Conservation (phyloP, 2,888 invertebrate species). For the Cyrtodaria siliqua region DNA sequence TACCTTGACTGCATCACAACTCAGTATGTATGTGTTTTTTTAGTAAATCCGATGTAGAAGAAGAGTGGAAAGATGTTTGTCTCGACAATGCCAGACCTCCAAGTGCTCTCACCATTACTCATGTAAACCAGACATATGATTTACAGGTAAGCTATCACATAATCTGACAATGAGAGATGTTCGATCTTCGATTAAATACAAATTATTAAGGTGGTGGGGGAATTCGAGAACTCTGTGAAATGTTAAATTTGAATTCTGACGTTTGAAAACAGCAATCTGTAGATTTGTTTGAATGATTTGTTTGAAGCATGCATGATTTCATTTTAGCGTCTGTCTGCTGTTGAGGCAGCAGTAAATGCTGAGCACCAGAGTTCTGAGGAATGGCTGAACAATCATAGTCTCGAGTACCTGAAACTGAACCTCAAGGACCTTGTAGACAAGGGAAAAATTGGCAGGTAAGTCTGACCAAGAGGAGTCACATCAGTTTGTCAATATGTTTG, state of each 20-base stretch:
- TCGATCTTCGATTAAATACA: too few relatives aligned
- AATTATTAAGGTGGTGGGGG: too few relatives aligned
- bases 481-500: too few relatives aligned
- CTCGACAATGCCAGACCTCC: constrained; percentile 80
- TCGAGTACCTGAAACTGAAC: constrained; percentile 82
- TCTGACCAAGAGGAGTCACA: too few relatives aligned
- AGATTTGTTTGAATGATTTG: too few relatives aligned
- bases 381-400: constrained; percentile 84
- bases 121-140: constrained; percentile 85
- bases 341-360: constrained; percentile 75
- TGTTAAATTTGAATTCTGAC: too few relatives aligned
- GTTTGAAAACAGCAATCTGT: too few relatives aligned
- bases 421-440: constrained; percentile 85
- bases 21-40: constrained; percentile 5
- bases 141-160: constrained; percentile 70
- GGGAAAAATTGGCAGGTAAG: constrained; percentile 82
- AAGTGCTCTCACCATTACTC: constrained; percentile 84
- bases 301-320: constrained; percentile 7
- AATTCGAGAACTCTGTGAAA: too few relatives aligned
- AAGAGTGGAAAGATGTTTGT: constrained; percentile 71
- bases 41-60: constrained; percentile 45
- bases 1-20: neutral
- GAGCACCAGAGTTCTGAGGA: constrained; percentile 83
- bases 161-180: too few relatives aligned
- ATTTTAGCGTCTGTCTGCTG: constrained; percentile 68